Evolutionary conservation across 1,140 invertebrate genomes (phyloP).

Genomic region (Chironomus striatipennis): DNA sequence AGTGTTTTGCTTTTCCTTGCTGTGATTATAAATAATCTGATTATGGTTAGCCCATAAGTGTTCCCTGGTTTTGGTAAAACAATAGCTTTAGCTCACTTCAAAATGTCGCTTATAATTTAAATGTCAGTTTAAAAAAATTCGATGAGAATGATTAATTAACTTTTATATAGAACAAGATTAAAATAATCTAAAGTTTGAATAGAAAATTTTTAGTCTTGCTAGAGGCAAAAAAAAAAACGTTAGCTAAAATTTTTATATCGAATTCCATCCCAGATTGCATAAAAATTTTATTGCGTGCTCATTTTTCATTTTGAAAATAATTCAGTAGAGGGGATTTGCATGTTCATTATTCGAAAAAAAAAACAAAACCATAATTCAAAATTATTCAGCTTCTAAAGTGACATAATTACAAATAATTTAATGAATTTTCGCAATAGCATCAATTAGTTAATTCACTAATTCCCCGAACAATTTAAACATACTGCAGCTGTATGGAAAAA

Average conservation of each 20-base stretch:
- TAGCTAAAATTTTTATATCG: no score
- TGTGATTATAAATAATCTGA: slow-evolving; percentile 23
- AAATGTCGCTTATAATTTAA: slow-evolving; percentile 9
- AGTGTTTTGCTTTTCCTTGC: neutral
- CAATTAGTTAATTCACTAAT: slow-evolving; percentile 19
- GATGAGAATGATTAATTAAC: slow-evolving; percentile 6
- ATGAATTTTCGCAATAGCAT: neutral
- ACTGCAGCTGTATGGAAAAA: neutral
- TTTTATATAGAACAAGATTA: neutral
- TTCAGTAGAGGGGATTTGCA: no score
- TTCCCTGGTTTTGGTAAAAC: neutral
- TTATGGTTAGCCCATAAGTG: slow-evolving; percentile 23
- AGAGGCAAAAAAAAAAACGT: neutral
- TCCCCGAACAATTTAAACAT: neutral
- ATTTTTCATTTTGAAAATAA: no score
- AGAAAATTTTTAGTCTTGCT: neutral
- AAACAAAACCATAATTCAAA: no score
- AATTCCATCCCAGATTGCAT: no score
- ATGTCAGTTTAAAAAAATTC: neutral
- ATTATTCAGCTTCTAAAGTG: neutral
- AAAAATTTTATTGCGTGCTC: no score
- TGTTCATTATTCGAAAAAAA: no score
- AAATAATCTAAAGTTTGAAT: neutral
- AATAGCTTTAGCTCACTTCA: slow-evolving; percentile 5
- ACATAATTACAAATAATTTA: slow-evolving; percentile 17